Base-by-base conservation (phyloP, 2,888 invertebrate species). In the Formica aserva region DNA sequence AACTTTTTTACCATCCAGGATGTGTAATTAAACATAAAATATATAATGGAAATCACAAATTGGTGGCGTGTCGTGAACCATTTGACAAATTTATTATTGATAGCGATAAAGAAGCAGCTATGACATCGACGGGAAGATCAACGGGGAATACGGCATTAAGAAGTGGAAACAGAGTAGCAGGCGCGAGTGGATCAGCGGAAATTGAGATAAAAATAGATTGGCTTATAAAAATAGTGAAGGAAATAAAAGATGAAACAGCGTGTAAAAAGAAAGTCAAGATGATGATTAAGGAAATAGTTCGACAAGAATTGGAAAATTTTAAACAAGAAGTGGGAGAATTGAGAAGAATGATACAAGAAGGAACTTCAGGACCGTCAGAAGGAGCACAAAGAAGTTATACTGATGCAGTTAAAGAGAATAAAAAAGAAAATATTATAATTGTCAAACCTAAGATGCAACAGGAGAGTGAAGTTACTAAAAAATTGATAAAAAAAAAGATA, bases 381-480 rank as follows among this genome's bases (percentile, higher is more conserved):
- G 22, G n/a, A 55, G 5, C 3, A 4, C 9, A 55, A 55, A 55
- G 2, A n/a, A 55, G 8, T 8, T 55, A 22, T n/a, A 45, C 0
- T 45, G 5, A 45, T 15, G 15, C 15, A 15, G 1, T 15, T n/a
- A 45, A 38, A 45, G 66, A 66, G n/a, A 66, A 38, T 5, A 38
- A 66, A 3, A 66, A 65, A 9, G 38, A 65, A 65, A 65, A 65
- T 22, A 18, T 38, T 11, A 65, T 65, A 65, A 65, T 65, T 26
- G 13, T 66, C 4, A 66, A 66, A 26, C 3, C 18, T 9, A 41
- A 66, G 9, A n/a, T 66, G 11, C 22, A 66, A 32, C 66, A 66
- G 22, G 26, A 41, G 2, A 66, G 1, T 45, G 66, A 66, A 45
- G 5, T n/a, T 29, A 45, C 13, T 4, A 69, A 48, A 32, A 38